Percentiles rank a stretch among this genome's conserved stretches.
Evolutionary conservation across 2,797 vertebrate genomes (phyloP).

Genomic region (Hyperoplus immaculatus): DNA sequence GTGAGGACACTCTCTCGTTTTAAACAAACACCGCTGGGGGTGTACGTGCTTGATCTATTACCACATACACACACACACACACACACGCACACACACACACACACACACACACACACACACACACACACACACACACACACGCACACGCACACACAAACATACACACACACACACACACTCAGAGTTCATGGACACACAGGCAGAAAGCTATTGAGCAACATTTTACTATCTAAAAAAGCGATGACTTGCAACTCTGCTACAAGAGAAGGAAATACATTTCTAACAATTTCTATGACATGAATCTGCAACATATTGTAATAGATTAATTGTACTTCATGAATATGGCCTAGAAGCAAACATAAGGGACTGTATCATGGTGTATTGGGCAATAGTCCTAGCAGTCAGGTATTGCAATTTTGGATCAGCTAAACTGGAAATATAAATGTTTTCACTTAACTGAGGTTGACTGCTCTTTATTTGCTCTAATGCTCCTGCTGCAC

Average conservation of each 20-base stretch:
- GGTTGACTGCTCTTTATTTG: conserved; percentile 14
- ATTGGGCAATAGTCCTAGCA: conserved; percentile 10
- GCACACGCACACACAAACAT: conserved; percentile 3
- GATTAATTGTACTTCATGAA: conserved; percentile 29
- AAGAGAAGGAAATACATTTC: conserved; percentile 30
- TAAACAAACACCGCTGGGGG: conserved; percentile 74
- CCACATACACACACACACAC: conserved; percentile 10
- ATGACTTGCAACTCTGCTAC: conserved; percentile 52
- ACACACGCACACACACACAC: background rate
- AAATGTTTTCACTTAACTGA: conserved; percentile 22
- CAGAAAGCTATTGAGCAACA: conserved; percentile 20
- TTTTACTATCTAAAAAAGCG: conserved; percentile 37
- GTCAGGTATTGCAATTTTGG: background rate
- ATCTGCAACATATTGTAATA: conserved; percentile 13
- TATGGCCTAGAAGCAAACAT: background rate
- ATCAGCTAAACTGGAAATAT: conserved; percentile 3
- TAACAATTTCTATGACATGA: conserved; percentile 7
- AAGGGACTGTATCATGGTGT: background rate
- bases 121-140: conserved; percentile 12
- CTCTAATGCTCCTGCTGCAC: background rate
- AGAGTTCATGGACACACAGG: conserved; percentile 5
- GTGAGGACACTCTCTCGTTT: conserved; percentile 72
- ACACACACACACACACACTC: background rate
- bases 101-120: conserved; percentile 10
- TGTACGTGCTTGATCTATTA: conserved; percentile 56